Evolutionary conservation across 2,797 vertebrate species (phyloP).

Genomic region (Esox masquinongy): DNA sequence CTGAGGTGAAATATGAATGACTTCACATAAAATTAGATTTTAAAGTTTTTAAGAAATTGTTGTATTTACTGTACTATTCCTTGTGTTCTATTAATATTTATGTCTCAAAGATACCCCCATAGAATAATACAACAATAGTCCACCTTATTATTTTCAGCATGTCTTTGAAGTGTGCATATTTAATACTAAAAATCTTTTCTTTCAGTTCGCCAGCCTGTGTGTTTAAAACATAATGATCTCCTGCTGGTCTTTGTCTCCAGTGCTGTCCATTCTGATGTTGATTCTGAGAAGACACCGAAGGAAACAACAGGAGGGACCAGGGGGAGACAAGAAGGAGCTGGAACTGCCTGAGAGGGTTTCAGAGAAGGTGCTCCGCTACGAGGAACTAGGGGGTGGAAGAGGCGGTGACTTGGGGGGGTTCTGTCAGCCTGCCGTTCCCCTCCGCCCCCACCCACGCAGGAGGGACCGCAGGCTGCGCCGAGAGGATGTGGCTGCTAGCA

Average conservation of each 20-base stretch:
- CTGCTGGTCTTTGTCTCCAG: slow-evolving; percentile 70
- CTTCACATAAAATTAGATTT: slow-evolving; percentile 15
- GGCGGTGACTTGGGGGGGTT: slow-evolving; percentile 24
- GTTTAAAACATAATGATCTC: slow-evolving; percentile 59
- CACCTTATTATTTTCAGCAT: background rate
- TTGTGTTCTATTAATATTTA: background rate
- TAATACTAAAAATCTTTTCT: slow-evolving; percentile 34
- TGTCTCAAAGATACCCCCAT: slow-evolving; percentile 16
- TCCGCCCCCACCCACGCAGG: slow-evolving; percentile 71
- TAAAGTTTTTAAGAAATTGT: background rate
- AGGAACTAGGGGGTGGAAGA: slow-evolving; percentile 60
- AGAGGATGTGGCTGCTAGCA: slow-evolving; percentile 72
- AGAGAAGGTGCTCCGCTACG: slow-evolving; percentile 87
- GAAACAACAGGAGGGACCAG: slow-evolving; percentile 60
- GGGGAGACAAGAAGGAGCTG: slow-evolving; percentile 67
- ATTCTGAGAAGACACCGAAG: slow-evolving; percentile 77
- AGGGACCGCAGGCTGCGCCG: slow-evolving; percentile 63
- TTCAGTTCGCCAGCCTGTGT: slow-evolving; percentile 34
- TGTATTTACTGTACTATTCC: too few relatives aligned
- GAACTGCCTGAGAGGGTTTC: slow-evolving; percentile 82
- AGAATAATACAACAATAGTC: slow-evolving; percentile 25
- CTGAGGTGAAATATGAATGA: slow-evolving; percentile 37
- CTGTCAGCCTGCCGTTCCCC: slow-evolving; percentile 74
- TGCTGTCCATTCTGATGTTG: slow-evolving; percentile 78
- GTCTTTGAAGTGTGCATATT: slow-evolving; percentile 28